Base-by-base conservation (phyloP, 2,888 invertebrate genomes). In the Sminthurinus aureus region DNA sequence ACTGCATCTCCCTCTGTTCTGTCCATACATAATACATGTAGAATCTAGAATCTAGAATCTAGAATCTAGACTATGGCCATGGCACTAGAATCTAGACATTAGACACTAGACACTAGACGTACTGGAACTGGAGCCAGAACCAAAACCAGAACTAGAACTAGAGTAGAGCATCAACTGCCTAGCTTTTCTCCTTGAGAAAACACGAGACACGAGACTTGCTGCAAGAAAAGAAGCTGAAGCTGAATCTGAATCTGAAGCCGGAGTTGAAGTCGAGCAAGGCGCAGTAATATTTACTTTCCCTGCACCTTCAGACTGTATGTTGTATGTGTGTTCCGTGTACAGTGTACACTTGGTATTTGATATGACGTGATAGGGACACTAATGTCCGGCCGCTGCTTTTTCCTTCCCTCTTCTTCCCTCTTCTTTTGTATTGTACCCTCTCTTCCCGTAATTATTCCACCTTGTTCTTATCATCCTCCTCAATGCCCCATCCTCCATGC, bases 361-460 rank as follows among this genome's bases (percentile, higher is more conserved):
- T 79, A 83, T 83, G 77, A 78, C 20, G 26, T 22, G 79, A 78
- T 52, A 80, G 38, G 52, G 26, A 26, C 50, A 64, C 66, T 82
- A 82, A 83, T 83, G 83, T 67, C 77, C 83, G 66, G 67, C 67
- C 75, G 67, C 76, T 82, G 76, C 82, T 20, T 15, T 82, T 64
- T 75, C 51, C 66, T 22, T 64, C 58, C 73, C 50, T 74, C 64
- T 64, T 58, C 73, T 67, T 74, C 64, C 52, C 58, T 74, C 51
- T 20, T 51, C 50, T 58, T 64, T 58, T 74, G 13, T 67, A 38
- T 0, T 38, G 77, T 24, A 77, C 69, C 50, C 64, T 50, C 4
- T 22, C 51, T 24, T 38, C 15, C 11, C 51, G 52, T 80, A 80
- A 80, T 80, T 80, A 80, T 80, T 80, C 80, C 71, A 71, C 80